A percentile compares a stretch with the other conserved stretches of the same genome.
Evolutionary conservation across 2,113 vertebrate genomes (phyloP).

Genomic region (Ramphastos sulfuratus): DNA sequence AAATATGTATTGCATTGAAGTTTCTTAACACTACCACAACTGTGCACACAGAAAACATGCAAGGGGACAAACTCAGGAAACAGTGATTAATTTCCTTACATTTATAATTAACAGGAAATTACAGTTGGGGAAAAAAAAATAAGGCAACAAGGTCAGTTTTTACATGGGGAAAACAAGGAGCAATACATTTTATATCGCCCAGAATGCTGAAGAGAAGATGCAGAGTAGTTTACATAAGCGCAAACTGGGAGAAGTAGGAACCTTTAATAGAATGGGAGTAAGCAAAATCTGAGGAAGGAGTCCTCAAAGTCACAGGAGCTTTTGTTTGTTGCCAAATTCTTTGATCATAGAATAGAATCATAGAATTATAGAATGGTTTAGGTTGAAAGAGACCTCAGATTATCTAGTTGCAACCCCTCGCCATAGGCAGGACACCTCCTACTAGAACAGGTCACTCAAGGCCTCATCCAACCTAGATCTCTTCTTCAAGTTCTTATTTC

Average conservation of each 20-base stretch:
- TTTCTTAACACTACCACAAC: background rate
- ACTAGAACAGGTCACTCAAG: too few relatives aligned
- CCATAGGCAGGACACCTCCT: too few relatives aligned
- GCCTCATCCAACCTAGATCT: background rate
- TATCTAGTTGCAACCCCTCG: too few relatives aligned
- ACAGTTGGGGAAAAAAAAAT: background rate
- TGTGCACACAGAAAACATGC: background rate
- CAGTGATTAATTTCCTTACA: background rate
- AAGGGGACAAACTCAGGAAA: background rate
- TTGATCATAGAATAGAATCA: background rate
- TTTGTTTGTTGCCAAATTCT: background rate
- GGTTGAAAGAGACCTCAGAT: too few relatives aligned
- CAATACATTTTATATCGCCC: background rate
- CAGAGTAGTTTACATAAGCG: background rate
- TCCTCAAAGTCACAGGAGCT: background rate
- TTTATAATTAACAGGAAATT: slow-evolving; percentile 1
- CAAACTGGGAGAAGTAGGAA: background rate
- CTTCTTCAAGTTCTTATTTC: background rate
- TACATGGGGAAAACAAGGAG: background rate
- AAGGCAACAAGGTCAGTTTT: background rate
- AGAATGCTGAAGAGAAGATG: background rate
- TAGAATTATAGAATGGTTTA: too few relatives aligned
- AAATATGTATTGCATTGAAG: background rate
- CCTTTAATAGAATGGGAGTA: background rate
- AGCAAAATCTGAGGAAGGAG: background rate